Conservation (phyloP, 2,113 vertebrate genomes). For the Spea multiplicata region DNA sequence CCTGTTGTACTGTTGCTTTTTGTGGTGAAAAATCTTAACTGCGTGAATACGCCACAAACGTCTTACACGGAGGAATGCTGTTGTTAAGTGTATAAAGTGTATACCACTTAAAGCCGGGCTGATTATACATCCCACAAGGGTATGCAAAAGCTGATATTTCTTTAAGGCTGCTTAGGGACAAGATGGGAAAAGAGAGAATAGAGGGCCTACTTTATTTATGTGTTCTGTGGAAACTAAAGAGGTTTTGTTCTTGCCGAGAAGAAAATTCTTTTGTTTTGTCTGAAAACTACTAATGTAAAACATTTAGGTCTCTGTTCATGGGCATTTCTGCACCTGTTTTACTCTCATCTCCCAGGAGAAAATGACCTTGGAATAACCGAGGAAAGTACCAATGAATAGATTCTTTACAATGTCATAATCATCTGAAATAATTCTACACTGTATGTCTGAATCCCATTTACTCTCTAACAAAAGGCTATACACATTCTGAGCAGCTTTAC, state of each 20-base stretch:
- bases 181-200: too few species aligned
- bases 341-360: slow-evolving; percentile 34
- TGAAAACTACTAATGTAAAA: slow-evolving; percentile 31
- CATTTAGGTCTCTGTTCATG: slow-evolving; percentile 31
- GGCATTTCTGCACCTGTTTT: slow-evolving; percentile 39
- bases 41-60: too few species aligned
- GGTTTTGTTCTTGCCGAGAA: slow-evolving; percentile 20
- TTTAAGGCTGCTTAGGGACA: too few species aligned
- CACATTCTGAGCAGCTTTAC: slow-evolving; percentile 35
- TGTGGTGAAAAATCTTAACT: too few species aligned
- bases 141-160: too few species aligned
- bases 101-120: too few species aligned
- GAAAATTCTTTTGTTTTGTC: slow-evolving; percentile 25
- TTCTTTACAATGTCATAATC: slow-evolving; percentile 44
- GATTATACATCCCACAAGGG: too few species aligned
- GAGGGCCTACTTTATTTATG: too few species aligned
- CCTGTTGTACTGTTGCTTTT: too few species aligned
- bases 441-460: slow-evolving; percentile 34
- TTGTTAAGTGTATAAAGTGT: too few species aligned
- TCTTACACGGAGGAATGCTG: too few species aligned
- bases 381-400: slow-evolving; percentile 34
- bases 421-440: slow-evolving; percentile 32
- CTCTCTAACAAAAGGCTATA: slow-evolving; percentile 33
- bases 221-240: background rate
- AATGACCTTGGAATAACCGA: slow-evolving; percentile 42